Evolutionary conservation across 2,113 vertebrate species (phyloP).

Genomic region (Coracopsis vasa): DNA sequence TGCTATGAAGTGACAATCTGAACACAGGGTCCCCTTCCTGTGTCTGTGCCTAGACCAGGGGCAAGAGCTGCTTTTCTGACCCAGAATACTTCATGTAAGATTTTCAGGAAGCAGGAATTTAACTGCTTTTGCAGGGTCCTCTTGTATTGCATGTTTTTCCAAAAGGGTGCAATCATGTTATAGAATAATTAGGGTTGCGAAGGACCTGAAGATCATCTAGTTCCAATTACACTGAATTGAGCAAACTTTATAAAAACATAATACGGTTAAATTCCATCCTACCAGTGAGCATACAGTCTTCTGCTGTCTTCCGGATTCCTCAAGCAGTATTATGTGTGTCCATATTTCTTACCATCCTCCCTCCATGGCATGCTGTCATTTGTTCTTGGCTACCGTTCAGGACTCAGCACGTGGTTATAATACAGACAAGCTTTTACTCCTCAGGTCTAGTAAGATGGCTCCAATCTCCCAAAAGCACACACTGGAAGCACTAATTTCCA

Average conservation of each 20-base stretch:
- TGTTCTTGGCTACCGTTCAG: background rate
- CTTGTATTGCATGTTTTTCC: background rate
- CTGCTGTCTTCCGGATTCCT: background rate
- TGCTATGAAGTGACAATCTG: background rate
- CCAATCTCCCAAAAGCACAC: background rate
- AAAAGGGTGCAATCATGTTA: background rate
- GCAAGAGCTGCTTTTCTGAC: background rate
- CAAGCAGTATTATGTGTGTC: background rate
- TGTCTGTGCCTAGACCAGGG: background rate
- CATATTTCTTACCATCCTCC: background rate
- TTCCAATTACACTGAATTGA: background rate
- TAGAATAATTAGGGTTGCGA: background rate
- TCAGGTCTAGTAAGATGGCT: background rate
- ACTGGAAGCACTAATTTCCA: background rate
- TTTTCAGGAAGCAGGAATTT: background rate
- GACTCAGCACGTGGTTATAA: background rate
- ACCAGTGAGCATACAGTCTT: fast-evolving
- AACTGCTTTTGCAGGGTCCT: background rate
- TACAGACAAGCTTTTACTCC: background rate
- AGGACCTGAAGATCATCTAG: background rate
- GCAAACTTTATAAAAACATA: background rate
- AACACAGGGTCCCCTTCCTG: background rate
- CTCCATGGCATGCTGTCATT: background rate
- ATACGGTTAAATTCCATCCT: background rate
- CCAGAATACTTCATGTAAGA: background rate